These are phyloP conservation scores for Lagocephalus sceleratus DNA, from an alignment of 2,797 vertebrate genomes.

Conservation along the genomic window DNA sequence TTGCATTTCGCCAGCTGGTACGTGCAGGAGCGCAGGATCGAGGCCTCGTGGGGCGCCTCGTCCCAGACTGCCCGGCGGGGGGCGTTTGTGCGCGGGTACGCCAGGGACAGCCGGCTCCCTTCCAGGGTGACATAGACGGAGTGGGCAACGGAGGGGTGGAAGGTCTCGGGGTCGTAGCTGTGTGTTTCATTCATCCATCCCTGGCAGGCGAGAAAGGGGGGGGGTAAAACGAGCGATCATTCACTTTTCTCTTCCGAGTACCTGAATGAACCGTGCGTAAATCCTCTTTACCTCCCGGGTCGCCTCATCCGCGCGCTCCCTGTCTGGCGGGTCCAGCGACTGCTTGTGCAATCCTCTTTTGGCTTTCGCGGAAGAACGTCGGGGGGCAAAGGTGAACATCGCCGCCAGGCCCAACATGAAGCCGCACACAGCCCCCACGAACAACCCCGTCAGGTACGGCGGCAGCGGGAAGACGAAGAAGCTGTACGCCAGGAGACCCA, in stretches of 20 bases:
- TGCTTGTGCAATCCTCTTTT: slow-evolving; percentile 13
- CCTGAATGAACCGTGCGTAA: background rate
- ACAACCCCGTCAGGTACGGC: slow-evolving; percentile 79
- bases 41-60: slow-evolving; percentile 65
- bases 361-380: slow-evolving; percentile 10
- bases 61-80: slow-evolving; percentile 76
- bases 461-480: slow-evolving; percentile 84
- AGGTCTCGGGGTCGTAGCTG: slow-evolving; percentile 80
- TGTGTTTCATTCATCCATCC: slow-evolving; percentile 87
- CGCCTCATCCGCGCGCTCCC: slow-evolving; percentile 40
- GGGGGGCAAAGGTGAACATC: slow-evolving; percentile 70
- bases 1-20: slow-evolving; percentile 78
- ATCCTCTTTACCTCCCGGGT: slow-evolving; percentile 72
- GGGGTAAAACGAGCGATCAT: no score
- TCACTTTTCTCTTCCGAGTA: background rate
- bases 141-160: slow-evolving; percentile 79
- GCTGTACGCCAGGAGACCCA: slow-evolving; percentile 78
- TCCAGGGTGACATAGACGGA: slow-evolving; percentile 80
- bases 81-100: slow-evolving; percentile 77
- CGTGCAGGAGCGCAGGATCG: slow-evolving; percentile 66
- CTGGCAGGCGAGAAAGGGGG: slow-evolving; percentile 56
- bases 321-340: slow-evolving; percentile 23
- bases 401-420: slow-evolving; percentile 79
- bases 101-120: slow-evolving; percentile 72
- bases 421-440: slow-evolving; percentile 78